Percentiles rank a stretch among this genome's conserved stretches.
Conservation (phyloP, 2,113 vertebrate species). For the Arenaria interpres region DNA sequence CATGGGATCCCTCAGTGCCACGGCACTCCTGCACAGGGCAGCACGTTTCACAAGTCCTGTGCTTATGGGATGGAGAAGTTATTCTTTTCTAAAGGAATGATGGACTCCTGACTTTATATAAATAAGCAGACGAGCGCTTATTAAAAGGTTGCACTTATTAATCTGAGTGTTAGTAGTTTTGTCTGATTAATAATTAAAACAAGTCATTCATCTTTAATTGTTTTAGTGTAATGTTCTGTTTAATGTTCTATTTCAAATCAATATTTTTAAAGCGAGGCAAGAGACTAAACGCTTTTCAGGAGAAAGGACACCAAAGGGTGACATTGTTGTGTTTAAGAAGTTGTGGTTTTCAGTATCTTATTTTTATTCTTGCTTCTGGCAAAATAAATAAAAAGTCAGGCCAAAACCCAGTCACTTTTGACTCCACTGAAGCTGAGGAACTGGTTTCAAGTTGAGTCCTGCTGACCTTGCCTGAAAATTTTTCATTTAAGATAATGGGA, state of each 20-base stretch:
- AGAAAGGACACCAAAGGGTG: neutral
- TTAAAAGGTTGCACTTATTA: neutral
- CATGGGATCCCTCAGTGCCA: neutral
- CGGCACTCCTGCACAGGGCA: neutral
- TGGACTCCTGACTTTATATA: neutral
- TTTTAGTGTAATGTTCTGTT: neutral
- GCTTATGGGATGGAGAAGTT: neutral
- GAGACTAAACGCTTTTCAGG: neutral
- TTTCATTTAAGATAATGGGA: neutral
- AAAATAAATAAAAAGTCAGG: constrained; percentile 30
- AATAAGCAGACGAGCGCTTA: neutral
- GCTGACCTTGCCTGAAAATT: neutral
- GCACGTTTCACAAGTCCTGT: neutral
- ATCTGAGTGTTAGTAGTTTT: neutral
- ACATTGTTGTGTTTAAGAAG: neutral
- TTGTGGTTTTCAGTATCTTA: neutral
- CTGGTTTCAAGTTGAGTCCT: constrained; percentile 20
- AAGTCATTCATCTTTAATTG: neutral
- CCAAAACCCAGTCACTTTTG: constrained; percentile 14
- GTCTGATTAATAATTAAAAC: constrained; percentile 1
- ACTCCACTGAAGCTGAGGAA: constrained; percentile 19
- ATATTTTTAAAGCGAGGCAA: neutral
- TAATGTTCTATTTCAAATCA: neutral
- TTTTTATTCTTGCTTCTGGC: constrained; percentile 26
- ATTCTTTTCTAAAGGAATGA: neutral